phyloP scores from a whole-genome alignment of 2,797 vertebrate genomes.

The Dendrocincla fuliginosa region DNA sequence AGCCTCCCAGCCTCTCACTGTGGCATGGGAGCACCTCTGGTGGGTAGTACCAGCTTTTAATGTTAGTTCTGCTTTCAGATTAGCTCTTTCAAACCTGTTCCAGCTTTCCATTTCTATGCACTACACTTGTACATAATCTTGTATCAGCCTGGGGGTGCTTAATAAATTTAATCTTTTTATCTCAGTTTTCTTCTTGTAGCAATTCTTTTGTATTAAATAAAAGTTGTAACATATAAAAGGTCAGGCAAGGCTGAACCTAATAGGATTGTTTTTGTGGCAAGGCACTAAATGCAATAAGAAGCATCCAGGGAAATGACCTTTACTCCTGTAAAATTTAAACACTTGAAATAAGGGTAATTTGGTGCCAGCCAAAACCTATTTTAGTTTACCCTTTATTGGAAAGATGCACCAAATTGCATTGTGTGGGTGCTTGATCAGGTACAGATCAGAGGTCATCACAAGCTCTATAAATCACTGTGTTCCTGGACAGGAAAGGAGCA shows the following conservation, averaged over 20 bases:
- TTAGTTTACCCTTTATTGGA: constrained; percentile 4
- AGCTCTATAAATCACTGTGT: background rate
- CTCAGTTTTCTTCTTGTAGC: background rate
- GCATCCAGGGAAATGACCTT: background rate
- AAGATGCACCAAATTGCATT: background rate
- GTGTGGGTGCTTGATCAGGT: background rate
- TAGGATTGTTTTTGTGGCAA: background rate
- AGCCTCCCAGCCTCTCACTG: background rate
- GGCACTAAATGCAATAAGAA: background rate
- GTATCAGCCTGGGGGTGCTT: background rate
- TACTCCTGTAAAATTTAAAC: constrained; percentile 6
- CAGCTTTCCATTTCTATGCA: background rate
- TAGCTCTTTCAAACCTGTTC: background rate
- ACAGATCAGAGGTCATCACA: background rate
- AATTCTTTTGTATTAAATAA: constrained; percentile 10
- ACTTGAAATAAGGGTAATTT: constrained; percentile 14
- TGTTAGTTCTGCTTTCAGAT: background rate
- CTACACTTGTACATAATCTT: background rate
- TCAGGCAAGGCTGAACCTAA: background rate
- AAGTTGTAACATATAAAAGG: background rate
- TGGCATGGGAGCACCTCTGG: background rate
- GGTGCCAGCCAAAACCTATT: constrained; percentile 7
- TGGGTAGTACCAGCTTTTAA: background rate
- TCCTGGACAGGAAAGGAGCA: background rate
- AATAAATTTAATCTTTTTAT: background rate